Conservation (phyloP, 2,888 invertebrate species). For the Caenorhabditis panamensis region DNA sequence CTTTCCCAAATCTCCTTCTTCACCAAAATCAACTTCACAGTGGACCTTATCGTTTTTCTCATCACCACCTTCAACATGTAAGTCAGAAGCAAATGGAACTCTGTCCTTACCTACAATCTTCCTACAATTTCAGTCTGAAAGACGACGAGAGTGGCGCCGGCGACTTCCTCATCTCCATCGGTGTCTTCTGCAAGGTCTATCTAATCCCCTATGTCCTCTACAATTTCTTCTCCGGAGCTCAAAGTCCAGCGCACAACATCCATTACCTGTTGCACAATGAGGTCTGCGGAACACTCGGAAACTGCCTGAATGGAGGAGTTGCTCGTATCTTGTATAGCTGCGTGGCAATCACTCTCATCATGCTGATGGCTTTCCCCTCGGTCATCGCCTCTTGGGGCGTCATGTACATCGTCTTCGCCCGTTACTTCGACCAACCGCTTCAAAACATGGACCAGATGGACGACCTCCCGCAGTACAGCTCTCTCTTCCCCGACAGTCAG, state of each 20-base stretch:
- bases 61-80: constrained; percentile 46
- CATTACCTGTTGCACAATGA: constrained; percentile 36
- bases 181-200: constrained; percentile 54
- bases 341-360: constrained; percentile 44
- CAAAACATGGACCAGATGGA: constrained; percentile 28
- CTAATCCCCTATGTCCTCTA: constrained; percentile 49
- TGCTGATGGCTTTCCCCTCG: constrained; percentile 44
- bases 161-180: constrained; percentile 50
- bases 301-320: constrained; percentile 49
- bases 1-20: constrained; percentile 53
- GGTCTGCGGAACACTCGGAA: constrained; percentile 48
- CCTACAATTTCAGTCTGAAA: constrained; percentile 33
- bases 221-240: constrained; percentile 45
- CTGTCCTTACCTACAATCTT: background rate
- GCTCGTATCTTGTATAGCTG: constrained; percentile 52
- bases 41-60: constrained; percentile 35
- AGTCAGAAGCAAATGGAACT: constrained; percentile 10
- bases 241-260: constrained; percentile 49
- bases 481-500: constrained; percentile 34
- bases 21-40: constrained; percentile 49
- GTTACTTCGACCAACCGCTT: constrained; percentile 37
- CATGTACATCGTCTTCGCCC: constrained; percentile 51
- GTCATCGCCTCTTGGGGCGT: constrained; percentile 38
- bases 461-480: constrained; percentile 41
- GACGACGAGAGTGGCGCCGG: constrained; percentile 45